phyloP scores from a whole-genome alignment of 2,797 vertebrate species.

The Eulemur coronatus region DNA sequence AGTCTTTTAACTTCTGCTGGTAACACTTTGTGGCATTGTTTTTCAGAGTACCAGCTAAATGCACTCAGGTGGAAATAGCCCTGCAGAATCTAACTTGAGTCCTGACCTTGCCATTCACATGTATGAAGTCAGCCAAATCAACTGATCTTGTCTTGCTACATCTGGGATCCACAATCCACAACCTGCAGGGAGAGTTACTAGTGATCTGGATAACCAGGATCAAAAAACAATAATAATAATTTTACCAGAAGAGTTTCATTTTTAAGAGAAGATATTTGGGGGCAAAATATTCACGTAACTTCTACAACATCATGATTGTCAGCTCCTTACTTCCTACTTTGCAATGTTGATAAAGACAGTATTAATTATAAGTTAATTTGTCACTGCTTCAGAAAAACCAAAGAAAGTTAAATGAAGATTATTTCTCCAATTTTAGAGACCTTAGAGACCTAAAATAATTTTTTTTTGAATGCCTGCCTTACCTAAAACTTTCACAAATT shows the following conservation, averaged over 20 bases:
- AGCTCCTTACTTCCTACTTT: not conserved
- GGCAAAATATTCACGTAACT: not conserved
- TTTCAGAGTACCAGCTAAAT: not conserved
- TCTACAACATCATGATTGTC: not conserved
- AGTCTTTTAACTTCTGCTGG: not conserved
- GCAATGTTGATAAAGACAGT: not conserved
- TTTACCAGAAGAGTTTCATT: not conserved
- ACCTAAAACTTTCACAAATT: not conserved
- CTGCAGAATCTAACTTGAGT: not conserved
- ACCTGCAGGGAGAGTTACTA: not conserved
- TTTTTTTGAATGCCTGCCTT: not conserved
- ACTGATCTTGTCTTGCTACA: not conserved
- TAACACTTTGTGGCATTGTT: not conserved
- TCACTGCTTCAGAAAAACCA: not conserved
- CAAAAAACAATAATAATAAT: not conserved
- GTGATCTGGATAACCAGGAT: not conserved
- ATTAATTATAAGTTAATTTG: not conserved
- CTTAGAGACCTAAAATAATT: not conserved
- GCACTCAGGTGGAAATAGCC: not conserved
- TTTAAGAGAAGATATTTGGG: not conserved
- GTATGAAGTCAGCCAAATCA: not conserved
- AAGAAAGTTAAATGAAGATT: not conserved
- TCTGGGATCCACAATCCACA: not conserved
- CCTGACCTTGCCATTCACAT: not conserved
- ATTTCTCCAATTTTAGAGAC: not conserved